Percentiles rank a stretch among this genome's conserved stretches.
Conservation (phyloP, 2,888 invertebrate genomes). For the Ochropacha duplaris region DNA sequence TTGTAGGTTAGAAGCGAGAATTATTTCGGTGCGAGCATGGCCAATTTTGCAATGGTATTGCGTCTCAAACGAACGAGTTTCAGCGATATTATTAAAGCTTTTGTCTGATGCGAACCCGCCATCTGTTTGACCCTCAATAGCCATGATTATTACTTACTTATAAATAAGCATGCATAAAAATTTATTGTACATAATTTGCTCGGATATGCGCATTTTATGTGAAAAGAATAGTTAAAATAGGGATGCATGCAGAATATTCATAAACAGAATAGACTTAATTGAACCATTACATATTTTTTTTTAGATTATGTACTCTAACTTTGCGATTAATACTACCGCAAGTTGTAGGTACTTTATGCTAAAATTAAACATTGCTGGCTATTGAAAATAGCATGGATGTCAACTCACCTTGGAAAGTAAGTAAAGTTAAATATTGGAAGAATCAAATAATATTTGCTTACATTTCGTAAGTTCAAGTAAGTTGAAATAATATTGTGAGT, state of each 20-base stretch:
- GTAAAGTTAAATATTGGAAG: not conserved
- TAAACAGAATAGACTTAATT: not conserved
- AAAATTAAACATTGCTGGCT: not conserved
- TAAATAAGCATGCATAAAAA: slow-evolving; percentile 27
- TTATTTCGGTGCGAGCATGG: slow-evolving; percentile 15
- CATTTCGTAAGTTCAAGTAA: not conserved
- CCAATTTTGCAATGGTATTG: slow-evolving; percentile 43
- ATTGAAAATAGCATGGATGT: not conserved
- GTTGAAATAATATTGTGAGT: not conserved
- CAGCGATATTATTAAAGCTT: slow-evolving; percentile 53
- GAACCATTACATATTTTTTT: not conserved
- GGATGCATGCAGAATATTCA: not conserved
- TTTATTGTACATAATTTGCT: not conserved
- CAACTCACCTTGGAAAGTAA: not conserved
- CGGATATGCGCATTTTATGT: slow-evolving; percentile 18
- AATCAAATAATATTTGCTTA: not conserved
- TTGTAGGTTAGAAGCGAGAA: not conserved
- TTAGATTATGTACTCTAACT: no score
- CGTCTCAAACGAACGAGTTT: slow-evolving; percentile 63
- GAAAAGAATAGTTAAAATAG: not conserved
- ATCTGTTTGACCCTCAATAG: slow-evolving; percentile 68
- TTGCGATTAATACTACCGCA: no score
- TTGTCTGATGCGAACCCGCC: slow-evolving; percentile 50
- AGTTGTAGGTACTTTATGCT: no score
- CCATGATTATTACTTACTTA: slow-evolving; percentile 49